These are phyloP conservation scores for Melolontha melolontha DNA, from an alignment of 2,888 invertebrate species.

Conservation along the genomic window DNA sequence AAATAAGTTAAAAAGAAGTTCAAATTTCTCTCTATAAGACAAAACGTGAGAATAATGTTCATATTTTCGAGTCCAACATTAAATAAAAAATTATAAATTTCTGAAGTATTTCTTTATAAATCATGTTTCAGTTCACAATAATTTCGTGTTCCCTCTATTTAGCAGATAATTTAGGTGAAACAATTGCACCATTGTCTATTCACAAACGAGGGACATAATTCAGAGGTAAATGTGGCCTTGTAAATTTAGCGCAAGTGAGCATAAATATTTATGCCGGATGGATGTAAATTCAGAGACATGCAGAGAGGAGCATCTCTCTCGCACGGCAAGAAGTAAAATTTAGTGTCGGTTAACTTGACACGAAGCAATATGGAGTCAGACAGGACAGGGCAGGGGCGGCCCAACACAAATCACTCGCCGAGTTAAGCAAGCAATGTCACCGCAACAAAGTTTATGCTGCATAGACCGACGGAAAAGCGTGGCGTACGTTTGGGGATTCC, in stretches of 20 bases:
- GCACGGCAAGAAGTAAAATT: conserved; percentile 50
- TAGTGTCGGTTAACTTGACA: conserved; percentile 55
- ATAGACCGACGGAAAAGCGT: conserved; percentile 41
- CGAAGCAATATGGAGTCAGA: conserved; percentile 59
- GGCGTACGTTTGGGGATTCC: conserved; percentile 13
- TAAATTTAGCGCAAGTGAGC: conserved; percentile 48
- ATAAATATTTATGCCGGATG: conserved; percentile 45
- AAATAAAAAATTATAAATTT: too few species aligned
- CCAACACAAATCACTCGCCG: conserved; percentile 61
- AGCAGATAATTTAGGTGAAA: conserved; percentile 26
- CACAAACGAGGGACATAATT: conserved; percentile 40
- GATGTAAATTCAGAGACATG: conserved; percentile 44
- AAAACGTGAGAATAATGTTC: too few species aligned
- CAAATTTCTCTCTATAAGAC: too few species aligned
- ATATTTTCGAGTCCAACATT: too few species aligned
- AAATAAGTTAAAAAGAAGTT: too few species aligned
- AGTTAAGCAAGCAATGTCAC: conserved; percentile 61
- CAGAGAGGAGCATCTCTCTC: not conserved
- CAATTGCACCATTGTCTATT: conserved; percentile 34
- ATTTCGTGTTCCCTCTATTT: not conserved
- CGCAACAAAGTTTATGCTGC: conserved; percentile 55
- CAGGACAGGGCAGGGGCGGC: conserved; percentile 60
- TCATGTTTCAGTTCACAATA: too few species aligned
- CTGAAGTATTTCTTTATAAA: too few species aligned
- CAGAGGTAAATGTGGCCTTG: conserved; percentile 46